These are phyloP conservation scores for Sisor rabdophorus DNA, from an alignment of 2,113 vertebrate genomes.

Conservation along the genomic window DNA sequence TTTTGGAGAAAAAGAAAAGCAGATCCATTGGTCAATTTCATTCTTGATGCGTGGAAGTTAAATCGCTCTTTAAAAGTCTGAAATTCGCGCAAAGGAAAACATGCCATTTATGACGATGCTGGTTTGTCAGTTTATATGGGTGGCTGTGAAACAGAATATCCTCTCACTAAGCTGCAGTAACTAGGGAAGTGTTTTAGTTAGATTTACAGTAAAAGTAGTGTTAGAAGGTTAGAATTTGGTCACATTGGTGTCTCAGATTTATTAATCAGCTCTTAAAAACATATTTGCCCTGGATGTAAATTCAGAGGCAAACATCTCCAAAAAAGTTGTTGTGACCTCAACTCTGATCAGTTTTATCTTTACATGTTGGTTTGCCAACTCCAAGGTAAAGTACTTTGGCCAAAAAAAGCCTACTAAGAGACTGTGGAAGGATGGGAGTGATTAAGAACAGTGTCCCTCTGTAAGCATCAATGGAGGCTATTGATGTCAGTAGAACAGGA, in stretches of 20 bases:
- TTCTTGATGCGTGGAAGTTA: no score
- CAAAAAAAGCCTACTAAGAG: background rate
- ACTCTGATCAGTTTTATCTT: background rate
- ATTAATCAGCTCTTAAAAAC: background rate
- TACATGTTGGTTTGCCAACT: background rate
- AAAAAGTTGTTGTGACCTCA: background rate
- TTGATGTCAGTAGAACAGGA: constrained; percentile 33
- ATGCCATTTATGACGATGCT: no score
- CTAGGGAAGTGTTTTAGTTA: no score
- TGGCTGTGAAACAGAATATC: no score
- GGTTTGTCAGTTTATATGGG: no score
- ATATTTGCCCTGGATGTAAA: constrained; percentile 14
- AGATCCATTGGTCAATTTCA: no score
- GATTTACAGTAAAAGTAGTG: no score
- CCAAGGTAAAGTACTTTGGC: background rate
- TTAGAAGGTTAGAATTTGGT: constrained; percentile 2
- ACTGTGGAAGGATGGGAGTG: constrained; percentile 8
- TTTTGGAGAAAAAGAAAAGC: no score
- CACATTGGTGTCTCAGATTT: background rate
- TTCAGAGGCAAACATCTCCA: constrained; percentile 15
- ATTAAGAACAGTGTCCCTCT: constrained; percentile 35
- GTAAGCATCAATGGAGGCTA: constrained; percentile 35
- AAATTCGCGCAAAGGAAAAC: no score
- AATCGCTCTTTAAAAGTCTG: no score
- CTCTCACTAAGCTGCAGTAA: no score